phyloP scores from a whole-genome alignment of 1,140 invertebrate species.

The Zaprionus vittiger region DNA sequence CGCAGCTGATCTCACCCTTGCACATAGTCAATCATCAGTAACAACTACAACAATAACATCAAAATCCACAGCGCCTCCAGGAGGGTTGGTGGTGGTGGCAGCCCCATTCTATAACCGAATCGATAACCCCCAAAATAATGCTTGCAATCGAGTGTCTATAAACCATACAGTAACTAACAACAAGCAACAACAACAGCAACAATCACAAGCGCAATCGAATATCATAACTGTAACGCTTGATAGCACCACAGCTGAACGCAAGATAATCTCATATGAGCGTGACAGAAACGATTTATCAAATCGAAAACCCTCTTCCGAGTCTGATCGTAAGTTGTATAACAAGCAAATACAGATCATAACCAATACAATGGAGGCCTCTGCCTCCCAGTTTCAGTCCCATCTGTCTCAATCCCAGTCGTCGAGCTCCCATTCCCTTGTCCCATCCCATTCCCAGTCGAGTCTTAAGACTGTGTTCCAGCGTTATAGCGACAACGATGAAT shows the following conservation, averaged over 20 bases:
- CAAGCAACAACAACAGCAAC: slow-evolving; percentile 47
- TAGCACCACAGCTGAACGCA: slow-evolving; percentile 43
- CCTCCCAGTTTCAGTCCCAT: slow-evolving; percentile 13
- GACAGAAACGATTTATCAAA: slow-evolving; percentile 37
- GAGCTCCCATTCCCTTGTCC: slow-evolving; percentile 3
- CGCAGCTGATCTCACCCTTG: slow-evolving; percentile 47
- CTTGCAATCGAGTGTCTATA: slow-evolving; percentile 34
- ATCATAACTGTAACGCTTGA: slow-evolving; percentile 38
- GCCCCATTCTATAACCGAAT: slow-evolving; percentile 15
- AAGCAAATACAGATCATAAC: slow-evolving; percentile 82
- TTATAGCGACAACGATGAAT: slow-evolving; percentile 67
- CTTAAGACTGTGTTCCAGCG: slow-evolving; percentile 58
- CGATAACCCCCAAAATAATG: slow-evolving; percentile 20
- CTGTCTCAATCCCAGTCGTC: slow-evolving; percentile 19
- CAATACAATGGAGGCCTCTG: slow-evolving; percentile 61
- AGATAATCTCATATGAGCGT: slow-evolving; percentile 46
- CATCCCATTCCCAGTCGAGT: slow-evolving; percentile 22
- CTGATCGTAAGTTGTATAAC: slow-evolving; percentile 73
- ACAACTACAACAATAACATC: slow-evolving; percentile 34
- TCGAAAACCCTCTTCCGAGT: slow-evolving; percentile 60
- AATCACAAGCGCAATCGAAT: slow-evolving; percentile 32
- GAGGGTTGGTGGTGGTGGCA: background rate
- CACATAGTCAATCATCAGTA: slow-evolving; percentile 63
- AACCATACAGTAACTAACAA: slow-evolving; percentile 46
- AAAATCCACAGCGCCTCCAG: slow-evolving; percentile 18